phyloP scores from a whole-genome alignment of 2,888 invertebrate genomes.

The Coenonympha glycerion region DNA sequence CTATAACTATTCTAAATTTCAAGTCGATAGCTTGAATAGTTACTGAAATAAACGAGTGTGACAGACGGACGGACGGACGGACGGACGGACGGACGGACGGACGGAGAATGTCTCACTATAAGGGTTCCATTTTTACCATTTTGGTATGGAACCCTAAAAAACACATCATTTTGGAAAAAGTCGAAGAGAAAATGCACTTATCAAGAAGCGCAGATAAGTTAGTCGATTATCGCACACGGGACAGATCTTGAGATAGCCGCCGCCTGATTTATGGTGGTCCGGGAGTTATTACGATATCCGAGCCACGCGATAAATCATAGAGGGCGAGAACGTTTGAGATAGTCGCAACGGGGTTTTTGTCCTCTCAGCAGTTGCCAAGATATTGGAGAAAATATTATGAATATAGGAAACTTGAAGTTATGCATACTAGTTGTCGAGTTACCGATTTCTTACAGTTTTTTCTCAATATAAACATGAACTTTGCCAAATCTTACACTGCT shows the following conservation, averaged over 20 bases:
- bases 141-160: too few relatives aligned
- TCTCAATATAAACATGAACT: too few relatives aligned
- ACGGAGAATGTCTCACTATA: too few relatives aligned
- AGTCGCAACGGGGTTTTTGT: slow-evolving; percentile 39
- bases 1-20: too few relatives aligned
- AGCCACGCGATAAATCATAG: slow-evolving; percentile 46
- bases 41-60: too few relatives aligned
- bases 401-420: slow-evolving; percentile 17
- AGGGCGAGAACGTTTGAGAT: slow-evolving; percentile 40
- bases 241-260: slow-evolving; percentile 10
- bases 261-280: slow-evolving; percentile 35
- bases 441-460: too few relatives aligned
- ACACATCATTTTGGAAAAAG: background rate
- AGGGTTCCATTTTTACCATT: too few relatives aligned
- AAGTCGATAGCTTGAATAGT: too few relatives aligned
- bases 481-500: too few relatives aligned
- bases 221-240: slow-evolving; percentile 20
- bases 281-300: slow-evolving; percentile 53
- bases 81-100: too few relatives aligned
- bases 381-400: slow-evolving; percentile 11
- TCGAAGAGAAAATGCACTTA: slow-evolving; percentile 3
- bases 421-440: slow-evolving; percentile 20
- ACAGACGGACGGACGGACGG: too few relatives aligned
- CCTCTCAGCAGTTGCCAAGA: slow-evolving; percentile 20
- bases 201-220: slow-evolving; percentile 10